Conservation (phyloP, 2,797 vertebrate genomes). For the Brachymystax lenok region DNA sequence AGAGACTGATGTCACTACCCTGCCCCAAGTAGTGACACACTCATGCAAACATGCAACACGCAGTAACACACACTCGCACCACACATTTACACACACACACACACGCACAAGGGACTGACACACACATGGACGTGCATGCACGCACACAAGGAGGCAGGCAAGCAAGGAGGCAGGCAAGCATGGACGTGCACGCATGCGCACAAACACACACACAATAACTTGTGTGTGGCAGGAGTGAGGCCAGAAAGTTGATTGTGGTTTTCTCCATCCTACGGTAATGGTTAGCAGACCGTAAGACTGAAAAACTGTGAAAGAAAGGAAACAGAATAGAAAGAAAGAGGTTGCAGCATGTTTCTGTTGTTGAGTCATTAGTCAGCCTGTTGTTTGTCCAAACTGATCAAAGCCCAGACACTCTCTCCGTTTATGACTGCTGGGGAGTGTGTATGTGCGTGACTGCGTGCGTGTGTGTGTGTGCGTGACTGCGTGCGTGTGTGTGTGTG, state of each 20-base stretch:
- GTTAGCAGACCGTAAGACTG: constrained; percentile 45
- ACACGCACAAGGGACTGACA: too few species aligned
- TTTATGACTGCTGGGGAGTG: background rate
- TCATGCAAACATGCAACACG: too few species aligned
- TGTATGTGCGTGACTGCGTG: too few species aligned
- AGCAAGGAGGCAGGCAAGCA: too few species aligned
- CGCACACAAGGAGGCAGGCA: background rate
- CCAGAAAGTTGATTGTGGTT: constrained; percentile 10
- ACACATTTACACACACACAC: too few species aligned
- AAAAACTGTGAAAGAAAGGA: constrained; percentile 23
- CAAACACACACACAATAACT: too few species aligned
- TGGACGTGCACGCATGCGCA: too few species aligned
- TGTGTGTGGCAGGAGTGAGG: constrained; percentile 14
- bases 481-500: background rate
- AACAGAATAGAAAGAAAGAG: constrained; percentile 11
- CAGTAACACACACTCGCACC: too few species aligned
- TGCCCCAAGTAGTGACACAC: too few species aligned
- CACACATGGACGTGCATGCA: background rate
- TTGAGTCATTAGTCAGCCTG: constrained; percentile 68
- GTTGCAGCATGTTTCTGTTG: constrained; percentile 50
- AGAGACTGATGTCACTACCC: background rate
- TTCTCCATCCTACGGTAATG: constrained; percentile 21
- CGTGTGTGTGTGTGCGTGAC: too few species aligned
- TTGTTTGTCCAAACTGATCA: constrained; percentile 53
- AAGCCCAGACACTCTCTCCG: constrained; percentile 49